phyloP scores from a whole-genome alignment of 1,140 invertebrate species.

The Pseudobourletiella spinata region DNA sequence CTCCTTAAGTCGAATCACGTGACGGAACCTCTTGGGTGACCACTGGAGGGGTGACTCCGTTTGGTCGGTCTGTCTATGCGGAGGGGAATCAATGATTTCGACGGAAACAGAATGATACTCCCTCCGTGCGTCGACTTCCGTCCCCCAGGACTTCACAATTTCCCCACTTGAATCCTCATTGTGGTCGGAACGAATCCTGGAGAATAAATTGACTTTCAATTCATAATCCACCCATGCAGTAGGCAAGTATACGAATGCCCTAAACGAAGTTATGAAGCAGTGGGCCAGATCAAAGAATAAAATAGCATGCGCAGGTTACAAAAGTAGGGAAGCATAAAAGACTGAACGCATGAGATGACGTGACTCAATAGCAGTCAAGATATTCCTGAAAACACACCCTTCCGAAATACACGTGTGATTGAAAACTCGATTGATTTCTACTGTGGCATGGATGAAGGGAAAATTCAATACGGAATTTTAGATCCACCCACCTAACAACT shows the following conservation, averaged over 20 bases:
- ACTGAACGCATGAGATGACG: no score
- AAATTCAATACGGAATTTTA: no score
- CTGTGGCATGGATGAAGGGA: no score
- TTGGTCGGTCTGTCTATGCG: conserved; percentile 52
- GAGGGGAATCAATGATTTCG: conserved; percentile 47
- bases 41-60: conserved; percentile 56
- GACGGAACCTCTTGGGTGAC: conserved; percentile 62
- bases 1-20: conserved; percentile 74
- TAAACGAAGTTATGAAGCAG: no score
- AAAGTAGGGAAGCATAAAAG: not conserved
- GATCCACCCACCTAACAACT: no score
- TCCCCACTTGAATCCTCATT: conserved; percentile 68
- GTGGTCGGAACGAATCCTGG: conserved; percentile 79
- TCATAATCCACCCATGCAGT: not conserved
- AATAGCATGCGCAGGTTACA: no score
- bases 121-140: conserved; percentile 43
- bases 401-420: no score
- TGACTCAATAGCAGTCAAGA: no score
- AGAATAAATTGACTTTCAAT: conserved; percentile 1
- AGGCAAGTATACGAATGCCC: no score
- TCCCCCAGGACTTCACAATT: conserved; percentile 65
- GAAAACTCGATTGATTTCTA: no score
- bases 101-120: conserved; percentile 65
- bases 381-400: no score
- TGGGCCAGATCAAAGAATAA: no score